A percentile compares a stretch with the other conserved stretches of the same genome.
These are phyloP conservation scores for Drosophila kikkawai DNA, from an alignment of 1,140 invertebrate species.

Conservation along the genomic window DNA sequence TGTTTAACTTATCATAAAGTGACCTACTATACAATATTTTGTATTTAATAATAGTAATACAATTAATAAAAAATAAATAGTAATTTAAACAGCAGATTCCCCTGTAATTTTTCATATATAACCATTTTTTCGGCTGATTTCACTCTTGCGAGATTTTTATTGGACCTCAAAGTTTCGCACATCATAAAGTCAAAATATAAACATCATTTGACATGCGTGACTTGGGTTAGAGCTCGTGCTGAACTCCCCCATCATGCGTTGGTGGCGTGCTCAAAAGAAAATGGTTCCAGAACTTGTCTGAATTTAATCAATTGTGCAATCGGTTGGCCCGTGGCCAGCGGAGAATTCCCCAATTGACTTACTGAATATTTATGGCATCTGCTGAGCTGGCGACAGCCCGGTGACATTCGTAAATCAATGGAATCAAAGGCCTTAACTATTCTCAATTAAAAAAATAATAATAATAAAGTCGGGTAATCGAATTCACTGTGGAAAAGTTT, in stretches of 20 bases:
- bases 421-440: slow-evolving; percentile 50
- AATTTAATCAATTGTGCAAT: slow-evolving; percentile 44
- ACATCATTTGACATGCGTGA: slow-evolving; percentile 62
- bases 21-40: background rate
- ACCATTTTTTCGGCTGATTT: slow-evolving; percentile 28
- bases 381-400: slow-evolving; percentile 3
- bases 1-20: background rate
- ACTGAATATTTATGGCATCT: slow-evolving; percentile 41
- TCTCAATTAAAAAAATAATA: slow-evolving; percentile 63
- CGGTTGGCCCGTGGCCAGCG: background rate
- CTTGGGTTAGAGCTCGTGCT: slow-evolving; percentile 39
- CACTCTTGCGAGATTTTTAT: slow-evolving; percentile 48
- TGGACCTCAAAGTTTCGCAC: slow-evolving; percentile 44
- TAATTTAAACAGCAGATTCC: background rate
- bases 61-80: background rate
- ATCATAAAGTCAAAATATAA: slow-evolving; percentile 55
- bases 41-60: background rate
- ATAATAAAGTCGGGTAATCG: slow-evolving; percentile 23
- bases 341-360: slow-evolving; percentile 63
- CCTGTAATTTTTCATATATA: slow-evolving; percentile 1
- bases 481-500: slow-evolving; percentile 39
- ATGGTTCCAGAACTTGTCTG: slow-evolving; percentile 22
- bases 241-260: slow-evolving; percentile 26
- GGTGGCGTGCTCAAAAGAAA: slow-evolving; percentile 21
- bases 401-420: slow-evolving; percentile 49